Evolutionary conservation across 2,888 invertebrate species (phyloP), one percentile per base, ranked within the genome.

Genomic region (Drosophila kanekoi): DNA sequence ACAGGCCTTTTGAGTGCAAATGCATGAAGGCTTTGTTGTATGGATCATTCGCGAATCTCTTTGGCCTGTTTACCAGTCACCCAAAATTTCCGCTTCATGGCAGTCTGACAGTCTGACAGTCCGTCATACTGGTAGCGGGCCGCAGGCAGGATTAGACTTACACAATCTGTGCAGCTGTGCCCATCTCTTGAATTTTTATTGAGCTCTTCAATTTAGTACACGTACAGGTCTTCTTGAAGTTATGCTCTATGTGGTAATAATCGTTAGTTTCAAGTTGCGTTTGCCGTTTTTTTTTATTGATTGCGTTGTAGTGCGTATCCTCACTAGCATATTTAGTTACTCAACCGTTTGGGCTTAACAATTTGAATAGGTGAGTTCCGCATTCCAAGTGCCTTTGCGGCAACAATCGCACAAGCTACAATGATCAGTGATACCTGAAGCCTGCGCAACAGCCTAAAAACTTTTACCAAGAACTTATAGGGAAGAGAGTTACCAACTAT

Each of bases 1-100:
- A n/a, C 10, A 18, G 16, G 33, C 13, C 20, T 48, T 14, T 32
- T 49, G 62, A 57, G 49, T 44, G 37, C n/a, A 44, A 43, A 18
- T 44, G 28, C 28, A 37, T 37, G 48, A 67, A 72, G 61, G 37
- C 58, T 62, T 59, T 35, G 48, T 45, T 48, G 56, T 52, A 47
- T 53, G 20, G 47, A 45, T 57, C 47, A 56, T 63, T 47, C 49
- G 49, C 63, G 63, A 67, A 68, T 61, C 37, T 69, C 49, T 61
- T 41, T 35, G 32, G 57, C 65, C 62, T 38, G 23, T 37, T 63
- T 37, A 18, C 61, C 65, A 52, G 58, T 53, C 63, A 66, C 57
- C 47, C 63, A 72, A 87, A 73, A 69, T 87, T 81, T 85, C 77
- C 87, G 77, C 82, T 76, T 79, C 72, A 75, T 63, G 69, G 68